phyloP scores from a whole-genome alignment of 2,113 vertebrate species.

The Leptobrachium ailaonicum region DNA sequence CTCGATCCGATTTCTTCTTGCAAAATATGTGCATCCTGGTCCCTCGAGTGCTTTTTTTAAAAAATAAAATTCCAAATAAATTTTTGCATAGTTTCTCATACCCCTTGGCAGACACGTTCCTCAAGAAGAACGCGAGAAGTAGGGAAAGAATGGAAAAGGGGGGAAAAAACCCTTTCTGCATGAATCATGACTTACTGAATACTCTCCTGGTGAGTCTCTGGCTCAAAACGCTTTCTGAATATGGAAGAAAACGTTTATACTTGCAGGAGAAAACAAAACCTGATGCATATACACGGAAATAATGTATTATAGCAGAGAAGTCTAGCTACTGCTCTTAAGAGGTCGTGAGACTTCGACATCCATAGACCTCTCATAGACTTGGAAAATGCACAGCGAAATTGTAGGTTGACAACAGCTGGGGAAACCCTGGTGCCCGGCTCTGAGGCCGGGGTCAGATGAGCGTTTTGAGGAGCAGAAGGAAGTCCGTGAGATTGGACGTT shows the following conservation, averaged over 20 bases:
- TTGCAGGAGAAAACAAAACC: neutral
- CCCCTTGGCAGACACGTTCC: neutral
- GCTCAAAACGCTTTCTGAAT: neutral
- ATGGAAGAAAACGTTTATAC: neutral
- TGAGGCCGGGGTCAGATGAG: no score
- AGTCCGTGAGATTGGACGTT: no score
- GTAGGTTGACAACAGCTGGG: no score
- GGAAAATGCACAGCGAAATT: no score
- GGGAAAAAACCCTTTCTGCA: conserved; percentile 1
- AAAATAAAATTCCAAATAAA: conserved; percentile 19
- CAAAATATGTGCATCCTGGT: neutral
- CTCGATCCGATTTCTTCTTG: no score
- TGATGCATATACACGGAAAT: neutral
- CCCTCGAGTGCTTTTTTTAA: neutral
- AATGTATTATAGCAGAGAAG: no score
- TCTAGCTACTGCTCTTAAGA: no score
- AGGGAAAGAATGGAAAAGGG: neutral
- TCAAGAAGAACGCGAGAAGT: neutral
- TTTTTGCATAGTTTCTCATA: conserved; percentile 18
- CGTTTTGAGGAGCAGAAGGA: no score
- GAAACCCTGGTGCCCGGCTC: no score
- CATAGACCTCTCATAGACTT: no score
- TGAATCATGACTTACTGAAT: conserved; percentile 24
- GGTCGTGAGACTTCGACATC: no score
- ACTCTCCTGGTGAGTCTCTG: conserved; percentile 3